Evolutionary conservation across 1,140 invertebrate species (phyloP).

Genomic region (Drosophila mauritiana): DNA sequence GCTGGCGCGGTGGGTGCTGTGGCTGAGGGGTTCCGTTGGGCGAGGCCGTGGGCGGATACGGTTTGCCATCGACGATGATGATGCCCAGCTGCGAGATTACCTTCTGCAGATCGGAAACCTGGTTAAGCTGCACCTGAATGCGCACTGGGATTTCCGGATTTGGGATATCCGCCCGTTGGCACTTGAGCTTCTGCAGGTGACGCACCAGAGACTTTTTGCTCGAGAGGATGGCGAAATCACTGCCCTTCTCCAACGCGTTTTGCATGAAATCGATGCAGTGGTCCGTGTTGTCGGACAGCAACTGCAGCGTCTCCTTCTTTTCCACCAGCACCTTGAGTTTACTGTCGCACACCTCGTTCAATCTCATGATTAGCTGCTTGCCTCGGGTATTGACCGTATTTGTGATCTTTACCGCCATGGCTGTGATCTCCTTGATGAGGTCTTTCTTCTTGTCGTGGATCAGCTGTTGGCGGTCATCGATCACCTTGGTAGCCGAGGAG

Average conservation of each 20-base stretch:
- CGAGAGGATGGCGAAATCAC: slow-evolving; percentile 93
- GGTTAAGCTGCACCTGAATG: slow-evolving; percentile 90
- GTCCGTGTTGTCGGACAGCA: slow-evolving; percentile 92
- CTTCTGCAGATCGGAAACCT: slow-evolving; percentile 91
- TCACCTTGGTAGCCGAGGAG: slow-evolving; percentile 93
- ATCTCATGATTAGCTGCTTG: slow-evolving; percentile 91
- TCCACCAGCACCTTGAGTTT: slow-evolving; percentile 93
- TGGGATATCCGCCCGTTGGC: slow-evolving; percentile 91
- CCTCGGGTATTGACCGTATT: slow-evolving; percentile 93
- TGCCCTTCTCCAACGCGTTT: slow-evolving; percentile 91
- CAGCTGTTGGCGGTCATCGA: slow-evolving; percentile 91
- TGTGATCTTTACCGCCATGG: slow-evolving; percentile 93
- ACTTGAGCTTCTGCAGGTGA: slow-evolving; percentile 92
- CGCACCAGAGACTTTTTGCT: slow-evolving; percentile 91
- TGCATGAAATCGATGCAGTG: slow-evolving; percentile 94
- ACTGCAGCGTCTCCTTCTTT: slow-evolving; percentile 92
- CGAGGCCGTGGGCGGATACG: slow-evolving; percentile 75
- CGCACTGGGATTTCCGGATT: slow-evolving; percentile 93
- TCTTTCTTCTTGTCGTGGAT: slow-evolving; percentile 93
- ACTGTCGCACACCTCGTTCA: slow-evolving; percentile 93
- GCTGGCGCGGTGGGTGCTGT: slow-evolving; percentile 82
- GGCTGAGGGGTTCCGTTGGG: slow-evolving; percentile 66
- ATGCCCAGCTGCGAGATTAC: slow-evolving; percentile 90
- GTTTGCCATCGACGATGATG: slow-evolving; percentile 91
- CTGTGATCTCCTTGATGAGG: slow-evolving; percentile 93